Conservation (phyloP, 2,888 invertebrate genomes). For the Aethes cnicana region DNA sequence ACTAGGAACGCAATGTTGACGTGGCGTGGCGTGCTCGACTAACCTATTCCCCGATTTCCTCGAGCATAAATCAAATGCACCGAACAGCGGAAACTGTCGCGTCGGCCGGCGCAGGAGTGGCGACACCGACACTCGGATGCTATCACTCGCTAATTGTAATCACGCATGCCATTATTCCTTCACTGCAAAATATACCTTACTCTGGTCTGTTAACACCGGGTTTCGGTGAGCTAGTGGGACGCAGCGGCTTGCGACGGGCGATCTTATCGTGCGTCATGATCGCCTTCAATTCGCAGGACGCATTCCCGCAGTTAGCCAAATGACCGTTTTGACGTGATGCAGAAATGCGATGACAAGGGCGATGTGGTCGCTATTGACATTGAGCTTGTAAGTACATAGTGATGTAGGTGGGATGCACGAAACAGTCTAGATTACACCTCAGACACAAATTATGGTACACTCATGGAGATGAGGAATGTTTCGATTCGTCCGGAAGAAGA, state of each 20-base stretch:
- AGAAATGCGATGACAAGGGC: conserved; percentile 13
- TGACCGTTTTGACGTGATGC: conserved; percentile 37
- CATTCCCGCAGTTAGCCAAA: conserved; percentile 48
- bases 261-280: conserved; percentile 25
- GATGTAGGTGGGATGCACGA: not conserved
- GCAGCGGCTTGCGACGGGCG: conserved; percentile 21
- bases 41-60: no score
- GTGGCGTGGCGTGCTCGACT: no score
- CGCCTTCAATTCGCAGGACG: conserved; percentile 32
- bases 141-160: conserved; percentile 30
- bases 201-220: not conserved
- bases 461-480: no score
- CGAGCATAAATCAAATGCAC: conserved; percentile 16
- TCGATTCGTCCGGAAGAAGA: no score
- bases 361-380: conserved; percentile 13
- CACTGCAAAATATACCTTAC: conserved; percentile 15
- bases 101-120: conserved; percentile 32
- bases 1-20: no score
- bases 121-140: conserved; percentile 38
- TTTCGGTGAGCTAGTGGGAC: not conserved
- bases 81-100: conserved; percentile 25
- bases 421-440: not conserved
- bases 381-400: not conserved
- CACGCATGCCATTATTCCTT: conserved; percentile 1
- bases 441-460: no score